Base-by-base conservation (phyloP, 2,888 invertebrate species). In the Plebejus anna region DNA sequence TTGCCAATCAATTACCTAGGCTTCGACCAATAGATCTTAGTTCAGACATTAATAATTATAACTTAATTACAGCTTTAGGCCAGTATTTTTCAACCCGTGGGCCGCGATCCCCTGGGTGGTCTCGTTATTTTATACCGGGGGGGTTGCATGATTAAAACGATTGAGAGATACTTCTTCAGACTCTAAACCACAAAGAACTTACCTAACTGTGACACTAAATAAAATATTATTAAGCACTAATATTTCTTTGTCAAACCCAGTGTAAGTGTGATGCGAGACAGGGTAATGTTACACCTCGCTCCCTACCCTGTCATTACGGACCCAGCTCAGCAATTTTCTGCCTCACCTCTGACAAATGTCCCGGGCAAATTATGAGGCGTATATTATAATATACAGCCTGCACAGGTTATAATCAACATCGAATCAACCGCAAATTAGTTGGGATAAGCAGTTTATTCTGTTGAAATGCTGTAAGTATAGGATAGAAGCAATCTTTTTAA, bases 261-360 rank as follows among this genome's bases (percentile, higher is more conserved):
- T 66, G 13, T 32, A 4, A 66, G 22, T 22, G 22, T 22, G 51
- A 51, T 55, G 13, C 51, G 32, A 28, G 73, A 55, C 73, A 73
- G 59, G 76, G 70, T 61, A 72, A 78, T 80, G 81, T 82, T 82
- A 82, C 78, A 80, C 80, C 77, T 3, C 11, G 28, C 80, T 81
- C 82, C 79, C 81, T 82, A 80, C 81, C 80, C 82, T 79, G 78
- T 79, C 81, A 82, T 82, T 82, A 81, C 75, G 76, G 75, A 77
- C 76, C 77, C 78, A 75, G 78, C 80, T 75, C 80, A 79, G 80
- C 80, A 82, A 81, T 82, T 81, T 81, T 79, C 79, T 79, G 79
- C 81, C 81, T 79, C 79, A 80, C 81, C 82, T 80, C 81, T 80
- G 81, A 80, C 82, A 80, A 80, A 80, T 76, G 76, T 72, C 72